These are phyloP conservation scores for Dermochelys coriacea DNA, from an alignment of 2,797 vertebrate genomes.

Conservation along the genomic window DNA sequence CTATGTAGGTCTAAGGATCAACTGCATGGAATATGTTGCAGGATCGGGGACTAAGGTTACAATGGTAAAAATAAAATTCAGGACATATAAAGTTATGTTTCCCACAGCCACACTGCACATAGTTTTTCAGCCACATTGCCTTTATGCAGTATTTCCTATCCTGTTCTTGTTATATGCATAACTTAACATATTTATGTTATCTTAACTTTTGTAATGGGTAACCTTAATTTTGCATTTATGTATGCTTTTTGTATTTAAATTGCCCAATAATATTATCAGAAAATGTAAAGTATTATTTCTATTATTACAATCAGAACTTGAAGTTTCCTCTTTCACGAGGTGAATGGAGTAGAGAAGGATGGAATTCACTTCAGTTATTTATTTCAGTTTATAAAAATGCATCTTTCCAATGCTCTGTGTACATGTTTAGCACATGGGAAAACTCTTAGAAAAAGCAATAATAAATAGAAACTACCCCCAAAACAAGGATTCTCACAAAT, in stretches of 20 bases:
- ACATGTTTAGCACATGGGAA: not conserved
- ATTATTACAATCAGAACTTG: not conserved
- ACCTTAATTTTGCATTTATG: not conserved
- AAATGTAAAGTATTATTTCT: not conserved
- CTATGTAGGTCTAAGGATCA: not conserved
- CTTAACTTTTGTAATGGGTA: not conserved
- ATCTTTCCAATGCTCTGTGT: not conserved
- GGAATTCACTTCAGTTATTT: not conserved
- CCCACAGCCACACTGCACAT: not conserved
- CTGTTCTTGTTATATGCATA: not conserved
- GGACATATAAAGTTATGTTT: not conserved
- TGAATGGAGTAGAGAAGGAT: not conserved
- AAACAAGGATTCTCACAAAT: not conserved
- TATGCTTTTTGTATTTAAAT: not conserved
- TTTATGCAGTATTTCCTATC: not conserved
- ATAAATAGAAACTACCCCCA: not conserved
- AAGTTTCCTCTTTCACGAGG: not conserved
- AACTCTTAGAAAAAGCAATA: not conserved
- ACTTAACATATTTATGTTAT: not conserved
- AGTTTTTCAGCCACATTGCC: not conserved
- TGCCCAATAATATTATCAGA: not conserved
- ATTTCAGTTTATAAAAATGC: not conserved
- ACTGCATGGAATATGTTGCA: fast-evolving
- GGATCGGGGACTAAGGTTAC: not conserved
- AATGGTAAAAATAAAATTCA: not conserved